Base-by-base conservation (phyloP, 2,797 vertebrate genomes). In the Poliocrania exsul region DNA sequence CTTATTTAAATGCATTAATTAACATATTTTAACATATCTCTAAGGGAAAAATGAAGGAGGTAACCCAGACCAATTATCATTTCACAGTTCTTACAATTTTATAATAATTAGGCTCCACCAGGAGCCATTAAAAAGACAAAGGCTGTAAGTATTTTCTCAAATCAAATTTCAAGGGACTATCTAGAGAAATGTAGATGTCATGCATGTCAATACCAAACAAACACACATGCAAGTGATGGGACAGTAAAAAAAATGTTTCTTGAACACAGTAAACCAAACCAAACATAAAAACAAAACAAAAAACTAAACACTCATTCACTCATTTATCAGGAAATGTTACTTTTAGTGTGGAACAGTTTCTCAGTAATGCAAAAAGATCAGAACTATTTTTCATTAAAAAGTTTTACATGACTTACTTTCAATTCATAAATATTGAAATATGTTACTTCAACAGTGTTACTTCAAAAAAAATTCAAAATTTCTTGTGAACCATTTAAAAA, bases 1-100 rank as follows among this genome's bases (percentile, higher is more conserved):
- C 37, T 92, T 84, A 73, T 40, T 90, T 93, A 92, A 79, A 96
- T 95, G 57, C 64, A 74, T 92, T 93, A 89, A 79, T 96, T 90
- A 89, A 58, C 46, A 90, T 73, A 9, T 84, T 90, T 90, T 87
- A 80, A 61, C 67, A 35, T n/a, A 21, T 53, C 69, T 93, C n/a
- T 57, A 44, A 89, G 77, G 65, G 29, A 72, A 73, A 92, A 85
- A 66, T 31, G 91, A 81, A 81, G 25, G 31, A 40, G 29, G n/a
- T 17, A 93, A 60, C 40, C 2, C 38, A 51, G 49, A 47, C 20
- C 79, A 84, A 94, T 92, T 88, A 92, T 65, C 7, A 82, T 83
- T 91, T 81, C 21, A 81, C n/a, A 61, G 31, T 42, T 81, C 92
- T 81, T 87, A 51, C 40, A 86, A 37, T 82, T 92, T 96, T 67